Percentiles rank a stretch among this genome's conserved stretches.
Evolutionary conservation across 37 sponge, comb jelly and placozoan species (phyloP).

Genomic region (Crambe crambe): DNA sequence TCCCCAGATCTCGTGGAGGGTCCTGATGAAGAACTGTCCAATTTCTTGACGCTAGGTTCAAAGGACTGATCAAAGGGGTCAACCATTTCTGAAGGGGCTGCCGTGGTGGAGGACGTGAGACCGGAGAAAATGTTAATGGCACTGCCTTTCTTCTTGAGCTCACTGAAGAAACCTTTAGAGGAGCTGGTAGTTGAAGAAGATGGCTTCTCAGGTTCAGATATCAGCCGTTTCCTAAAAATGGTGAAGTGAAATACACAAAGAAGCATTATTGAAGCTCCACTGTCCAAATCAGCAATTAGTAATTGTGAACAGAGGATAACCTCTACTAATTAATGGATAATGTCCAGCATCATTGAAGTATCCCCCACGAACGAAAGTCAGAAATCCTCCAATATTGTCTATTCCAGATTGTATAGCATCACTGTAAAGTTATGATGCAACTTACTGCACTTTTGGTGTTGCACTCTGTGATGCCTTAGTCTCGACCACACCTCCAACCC

Average conservation of each 20-base stretch:
- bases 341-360: too few species aligned
- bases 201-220: conserved; percentile 3
- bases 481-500: neutral
- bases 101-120: neutral
- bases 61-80: neutral
- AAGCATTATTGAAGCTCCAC: neutral
- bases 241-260: too few species aligned
- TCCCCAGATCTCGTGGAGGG: neutral
- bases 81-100: neutral
- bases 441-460: conserved; percentile 25
- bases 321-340: too few species aligned
- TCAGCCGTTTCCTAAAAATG: neutral
- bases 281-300: too few species aligned
- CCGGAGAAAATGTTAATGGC: conserved; percentile 48
- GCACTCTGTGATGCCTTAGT: neutral
- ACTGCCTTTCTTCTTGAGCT: conserved; percentile 40
- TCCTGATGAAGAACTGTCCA: neutral
- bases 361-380: too few species aligned
- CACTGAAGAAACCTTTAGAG: conserved; percentile 17
- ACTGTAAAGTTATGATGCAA: neutral
- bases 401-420: too few species aligned
- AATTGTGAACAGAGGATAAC: neutral
- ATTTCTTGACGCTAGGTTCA: neutral
- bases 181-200: neutral
- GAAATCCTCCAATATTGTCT: neutral